Evolutionary conservation across 2,888 invertebrate genomes (phyloP), one percentile per base, ranked within the genome.

Genomic region (Xestia xanthographa): DNA sequence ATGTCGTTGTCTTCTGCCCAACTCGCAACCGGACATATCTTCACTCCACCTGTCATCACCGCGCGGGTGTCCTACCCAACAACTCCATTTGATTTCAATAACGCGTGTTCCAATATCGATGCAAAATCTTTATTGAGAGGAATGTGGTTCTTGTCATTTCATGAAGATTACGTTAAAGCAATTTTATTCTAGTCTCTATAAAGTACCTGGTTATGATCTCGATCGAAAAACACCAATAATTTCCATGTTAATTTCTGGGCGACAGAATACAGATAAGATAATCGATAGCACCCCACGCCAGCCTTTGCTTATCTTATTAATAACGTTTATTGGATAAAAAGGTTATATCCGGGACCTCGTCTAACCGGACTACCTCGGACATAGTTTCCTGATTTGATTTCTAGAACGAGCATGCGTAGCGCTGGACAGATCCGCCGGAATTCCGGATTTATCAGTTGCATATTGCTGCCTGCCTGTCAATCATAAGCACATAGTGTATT

Each of bases 341-440:
- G 53, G 58, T 66, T 60, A 68, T 72, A 65, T 69, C n/a, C 41
- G 26, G 43, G 48, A 66, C 66, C 14, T 60, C 53, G 56, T 62
- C 53, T 43, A 53, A 34, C 22, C 41, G 0, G 34, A 53, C 22
- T 29, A 43, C 22, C 20, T 69, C 26, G 48, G 29, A 45, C 53
- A 53, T 69, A 9, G 70, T 79, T 70, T 80, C 74, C 69, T 62
- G 66, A 72, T 81, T 72, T n/a, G 38, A 68, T 77, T 58, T 60
- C 67, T 69, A 66, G 69, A 70, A 56, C 26, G 53, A 56, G 5
- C 48, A 34, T 48, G 22, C 29, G 56, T 41, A 45, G 38, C 22
- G 34, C 48, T 26, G 11, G 29, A 14, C 43, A 43, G 17, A 43
- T 34, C n/a, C 69, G 43, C 17, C 38, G 67, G 71, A 60, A 65